A percentile compares a stretch with the other conserved stretches of the same genome.
Conservation (phyloP, 2,113 vertebrate genomes). For the Suricata suricatta region DNA sequence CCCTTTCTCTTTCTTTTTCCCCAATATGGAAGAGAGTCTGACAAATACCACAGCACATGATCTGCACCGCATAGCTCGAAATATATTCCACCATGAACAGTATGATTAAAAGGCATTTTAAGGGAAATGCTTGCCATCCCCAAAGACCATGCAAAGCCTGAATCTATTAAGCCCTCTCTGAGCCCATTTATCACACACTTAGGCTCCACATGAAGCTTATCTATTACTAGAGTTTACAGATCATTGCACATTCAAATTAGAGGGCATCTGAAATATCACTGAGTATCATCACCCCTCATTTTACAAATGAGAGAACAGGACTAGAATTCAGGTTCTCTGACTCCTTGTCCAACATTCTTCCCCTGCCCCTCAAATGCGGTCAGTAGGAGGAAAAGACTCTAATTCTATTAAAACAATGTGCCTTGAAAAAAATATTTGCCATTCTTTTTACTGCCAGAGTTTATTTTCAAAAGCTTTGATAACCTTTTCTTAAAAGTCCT, state of each 20-base stretch:
- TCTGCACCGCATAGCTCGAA: not conserved
- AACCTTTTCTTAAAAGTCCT: not conserved
- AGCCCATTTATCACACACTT: slow-evolving; percentile 56
- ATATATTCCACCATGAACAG: slow-evolving; percentile 12
- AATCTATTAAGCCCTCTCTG: slow-evolving; percentile 40
- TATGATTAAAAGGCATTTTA: slow-evolving; percentile 52
- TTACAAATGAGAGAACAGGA: slow-evolving; percentile 15
- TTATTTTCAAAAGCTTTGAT: slow-evolving; percentile 42
- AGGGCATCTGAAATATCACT: not conserved
- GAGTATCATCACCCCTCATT: not conserved
- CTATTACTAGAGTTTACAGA: slow-evolving; percentile 57
- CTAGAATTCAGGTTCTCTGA: not conserved
- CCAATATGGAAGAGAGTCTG: slow-evolving; percentile 23
- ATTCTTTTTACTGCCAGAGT: slow-evolving; percentile 10
- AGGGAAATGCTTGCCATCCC: slow-evolving; percentile 5
- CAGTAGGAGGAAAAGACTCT: not conserved
- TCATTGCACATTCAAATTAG: not conserved
- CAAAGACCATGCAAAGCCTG: not conserved
- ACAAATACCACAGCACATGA: not conserved
- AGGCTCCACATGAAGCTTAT: slow-evolving; percentile 40
- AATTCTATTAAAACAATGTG: not conserved
- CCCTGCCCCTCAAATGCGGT: not conserved
- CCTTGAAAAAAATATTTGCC: not conserved
- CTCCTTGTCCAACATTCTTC: not conserved
- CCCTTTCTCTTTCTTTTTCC: not conserved